Evolutionary conservation across 1,140 invertebrate genomes (phyloP).

Genomic region (Zaprionus davidi): DNA sequence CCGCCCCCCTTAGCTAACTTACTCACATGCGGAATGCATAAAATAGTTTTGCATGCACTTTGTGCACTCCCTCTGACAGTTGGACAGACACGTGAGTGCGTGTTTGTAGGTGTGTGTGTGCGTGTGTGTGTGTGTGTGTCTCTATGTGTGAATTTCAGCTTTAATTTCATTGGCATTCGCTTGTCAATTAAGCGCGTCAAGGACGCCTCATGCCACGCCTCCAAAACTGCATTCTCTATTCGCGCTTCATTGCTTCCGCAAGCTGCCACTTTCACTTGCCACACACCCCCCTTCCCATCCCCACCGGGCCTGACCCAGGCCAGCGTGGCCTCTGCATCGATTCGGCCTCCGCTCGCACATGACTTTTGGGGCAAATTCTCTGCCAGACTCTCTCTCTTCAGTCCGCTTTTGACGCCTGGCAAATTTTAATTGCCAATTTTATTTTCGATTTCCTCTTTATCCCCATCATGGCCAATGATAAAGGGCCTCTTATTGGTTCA

Average conservation of each 20-base stretch:
- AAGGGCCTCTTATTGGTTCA: background rate
- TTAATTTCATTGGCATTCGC: conserved; percentile 70
- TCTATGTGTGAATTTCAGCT: conserved; percentile 46
- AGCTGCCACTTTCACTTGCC: conserved; percentile 1
- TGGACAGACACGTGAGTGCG: background rate
- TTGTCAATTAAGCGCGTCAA: conserved; percentile 77
- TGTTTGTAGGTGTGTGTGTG: conserved; percentile 12
- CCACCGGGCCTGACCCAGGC: background rate
- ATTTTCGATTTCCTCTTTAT: conserved; percentile 1
- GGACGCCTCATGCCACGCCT: conserved; percentile 37
- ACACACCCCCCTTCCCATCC: background rate
- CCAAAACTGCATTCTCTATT: conserved; percentile 5
- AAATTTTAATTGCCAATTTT: conserved; percentile 11
- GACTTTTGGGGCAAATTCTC: background rate
- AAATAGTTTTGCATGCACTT: conserved; percentile 8
- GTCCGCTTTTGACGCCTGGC: background rate
- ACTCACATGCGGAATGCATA: conserved; percentile 26
- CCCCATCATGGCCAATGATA: background rate
- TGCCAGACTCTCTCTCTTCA: background rate
- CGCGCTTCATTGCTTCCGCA: conserved; percentile 1
- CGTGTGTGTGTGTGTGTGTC: conserved; percentile 14
- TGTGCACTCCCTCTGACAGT: background rate
- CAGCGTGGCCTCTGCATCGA: background rate
- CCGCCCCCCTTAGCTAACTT: background rate
- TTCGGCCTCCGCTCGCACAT: background rate